Evolutionary conservation across 1,140 invertebrate species (phyloP), one percentile per base, ranked within the genome.

Genomic region (Danaus melanippus): DNA sequence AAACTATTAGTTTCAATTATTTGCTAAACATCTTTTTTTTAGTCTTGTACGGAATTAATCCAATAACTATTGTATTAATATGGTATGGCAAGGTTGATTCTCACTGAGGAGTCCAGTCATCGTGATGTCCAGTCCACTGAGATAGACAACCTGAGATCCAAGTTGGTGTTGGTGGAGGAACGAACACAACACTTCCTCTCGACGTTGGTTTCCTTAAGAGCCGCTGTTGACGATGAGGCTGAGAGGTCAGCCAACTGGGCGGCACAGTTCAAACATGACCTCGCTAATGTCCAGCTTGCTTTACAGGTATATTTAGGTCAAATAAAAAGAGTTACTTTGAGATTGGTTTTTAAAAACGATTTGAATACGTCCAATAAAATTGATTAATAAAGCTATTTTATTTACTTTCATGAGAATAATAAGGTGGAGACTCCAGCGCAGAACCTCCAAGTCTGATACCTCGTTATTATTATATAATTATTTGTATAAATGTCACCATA

Each of bases 181-280:
- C 58, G 72, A 3, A 69, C 67, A n/a, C 76, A 84, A 62, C 83
- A 86, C 57, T 76, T 86, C 48, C 71, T 86, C 6, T 77, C 78
- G 1, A 80, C 78, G 15, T 58, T 86, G 32, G 69, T 78, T 45
- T 74, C 76, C 1, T 44, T 84, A 8, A 53, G 81, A 11, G 66
- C 66, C 0, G 69, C 74, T 0, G 70, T 83, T 2, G 84, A 84
- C 12, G 78, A 79, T 39, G 79, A 84, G 54, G 74, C 81, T 0
- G 77, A 76, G 44, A 32, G 81, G 1, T 56, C 75, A 0, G 72
- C 78, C 10, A 75, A 86, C 64, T 83, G 74, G 75, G 74, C 78
- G 0, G 80, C 80, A 0, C 80, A 84, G 71, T 83, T 86, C 55
- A 86, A 83, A 54, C 79, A 84, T 53, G 83, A 86, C 46, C 9